phyloP scores from a whole-genome alignment of 2,113 vertebrate genomes.

The Equus quagga region DNA sequence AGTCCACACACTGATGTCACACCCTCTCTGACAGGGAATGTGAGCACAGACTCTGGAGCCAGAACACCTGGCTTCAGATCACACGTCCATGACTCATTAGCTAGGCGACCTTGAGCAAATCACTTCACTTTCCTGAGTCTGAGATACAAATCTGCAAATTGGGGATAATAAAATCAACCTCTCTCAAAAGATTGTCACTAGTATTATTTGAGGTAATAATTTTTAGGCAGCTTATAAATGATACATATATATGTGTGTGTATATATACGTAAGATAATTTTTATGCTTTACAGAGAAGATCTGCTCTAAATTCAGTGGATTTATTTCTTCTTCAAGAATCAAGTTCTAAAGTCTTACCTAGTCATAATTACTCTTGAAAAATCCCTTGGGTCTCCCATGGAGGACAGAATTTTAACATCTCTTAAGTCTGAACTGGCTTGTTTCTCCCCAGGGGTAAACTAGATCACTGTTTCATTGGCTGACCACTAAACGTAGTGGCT shows the following conservation, averaged over 20 bases:
- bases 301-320: not conserved
- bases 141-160: accelerated
- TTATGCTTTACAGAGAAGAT: not conserved
- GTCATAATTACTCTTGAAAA: not conserved
- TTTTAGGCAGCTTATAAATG: not conserved
- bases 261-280: not conserved
- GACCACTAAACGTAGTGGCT: not conserved
- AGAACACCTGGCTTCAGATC: not conserved
- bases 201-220: not conserved
- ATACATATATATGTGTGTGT: accelerated
- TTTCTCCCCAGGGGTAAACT: accelerated
- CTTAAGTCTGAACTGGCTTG: not conserved
- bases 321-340: not conserved
- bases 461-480: not conserved
- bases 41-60: not conserved
- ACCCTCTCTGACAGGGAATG: accelerated
- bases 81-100: accelerated
- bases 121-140: not conserved
- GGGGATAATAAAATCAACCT: too few species aligned
- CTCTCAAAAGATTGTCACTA: not conserved
- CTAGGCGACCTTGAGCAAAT: not conserved
- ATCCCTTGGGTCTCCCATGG: not conserved
- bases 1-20: accelerated
- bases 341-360: not conserved
- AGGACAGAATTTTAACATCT: not conserved